Conservation (phyloP, 1,140 invertebrate genomes). For the Tetramorium simillimum region DNA sequence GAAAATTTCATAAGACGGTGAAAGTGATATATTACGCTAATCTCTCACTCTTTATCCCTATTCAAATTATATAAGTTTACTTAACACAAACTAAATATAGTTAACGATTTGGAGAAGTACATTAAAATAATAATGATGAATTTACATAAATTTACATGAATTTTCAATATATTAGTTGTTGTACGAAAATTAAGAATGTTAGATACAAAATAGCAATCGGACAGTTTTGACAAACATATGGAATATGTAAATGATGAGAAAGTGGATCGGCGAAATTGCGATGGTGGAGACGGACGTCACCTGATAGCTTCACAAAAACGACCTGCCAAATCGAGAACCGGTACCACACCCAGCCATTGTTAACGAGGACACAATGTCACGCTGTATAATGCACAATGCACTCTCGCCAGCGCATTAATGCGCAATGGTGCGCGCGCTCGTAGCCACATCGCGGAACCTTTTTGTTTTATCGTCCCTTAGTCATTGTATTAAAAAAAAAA, state of each 20-base stretch:
- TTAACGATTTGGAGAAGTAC: background rate
- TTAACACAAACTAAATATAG: background rate
- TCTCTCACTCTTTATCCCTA: background rate
- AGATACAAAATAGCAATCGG: background rate
- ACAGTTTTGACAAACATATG: constrained; percentile 19
- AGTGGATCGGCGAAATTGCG: constrained; percentile 50
- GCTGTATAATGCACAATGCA: constrained; percentile 74
- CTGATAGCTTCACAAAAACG: constrained; percentile 69
- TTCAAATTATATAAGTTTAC: background rate
- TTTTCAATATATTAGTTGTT: background rate
- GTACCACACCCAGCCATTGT: constrained; percentile 72
- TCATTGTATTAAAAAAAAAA: background rate
- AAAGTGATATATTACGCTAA: background rate
- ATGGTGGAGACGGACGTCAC: constrained; percentile 49
- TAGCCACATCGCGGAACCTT: constrained; percentile 1
- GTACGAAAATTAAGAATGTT: background rate
- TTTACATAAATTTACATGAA: background rate
- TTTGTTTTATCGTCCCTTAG: background rate
- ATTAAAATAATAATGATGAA: background rate
- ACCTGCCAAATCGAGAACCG: constrained; percentile 66
- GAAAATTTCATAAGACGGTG: constrained; percentile 1
- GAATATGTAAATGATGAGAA: constrained; percentile 41
- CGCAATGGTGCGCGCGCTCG: constrained; percentile 59
- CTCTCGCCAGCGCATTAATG: constrained; percentile 70
- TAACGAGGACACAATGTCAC: constrained; percentile 72